Base-by-base conservation (phyloP, 1,140 invertebrate species). In the Bombus sylvicola region DNA sequence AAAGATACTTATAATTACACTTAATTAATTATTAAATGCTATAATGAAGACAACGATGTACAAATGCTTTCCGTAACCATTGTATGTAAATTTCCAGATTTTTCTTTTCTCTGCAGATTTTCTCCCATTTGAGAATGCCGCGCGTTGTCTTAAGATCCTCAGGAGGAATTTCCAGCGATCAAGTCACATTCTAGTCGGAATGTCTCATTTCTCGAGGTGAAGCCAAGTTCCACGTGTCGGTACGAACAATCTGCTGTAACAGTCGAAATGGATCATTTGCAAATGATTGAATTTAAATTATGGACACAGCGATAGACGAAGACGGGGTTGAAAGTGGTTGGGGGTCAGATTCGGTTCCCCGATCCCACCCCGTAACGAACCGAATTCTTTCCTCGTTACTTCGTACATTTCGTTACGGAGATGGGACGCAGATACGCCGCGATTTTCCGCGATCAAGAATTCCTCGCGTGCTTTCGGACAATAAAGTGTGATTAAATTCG, bases 261-360 rank as follows among this genome's bases (percentile, higher is more conserved):
- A 87, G 53, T 57, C 28, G 81, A 81, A 89, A 47, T 73, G 84
- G 76, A 68, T 87, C 68, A 85, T 90, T 90, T 83, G 86, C 82
- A 83, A 90, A 88, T 81, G 86, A 90, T 89, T 73, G 85, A 87
- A 90, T 90, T 81, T 53, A 82, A 88, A 90, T 89, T 90, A 82
- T 88, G 62, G 57, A 76, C 66, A 41, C 87, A 59, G 39, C 68
- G 68, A 73, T 81, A 62, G 81, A 75, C 12, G 74, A 22, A 18
- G 25, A 31, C 22, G 41, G 31, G 15, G 5, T 8, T 9, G 80
- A 31, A 1, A 15, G 13, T 15, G 31, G 10, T 25, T 28, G 3
- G 31, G 39, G 53, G 41, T 43, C 57, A 25, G 59, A 28, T 39
- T 66, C 69, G 28, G 64, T 34, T 34, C 43, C 12, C 3, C 5